Evolutionary conservation across 2,888 invertebrate species (phyloP), one percentile per base, ranked within the genome.

Genomic region (Drosophila paramelanica): DNA sequence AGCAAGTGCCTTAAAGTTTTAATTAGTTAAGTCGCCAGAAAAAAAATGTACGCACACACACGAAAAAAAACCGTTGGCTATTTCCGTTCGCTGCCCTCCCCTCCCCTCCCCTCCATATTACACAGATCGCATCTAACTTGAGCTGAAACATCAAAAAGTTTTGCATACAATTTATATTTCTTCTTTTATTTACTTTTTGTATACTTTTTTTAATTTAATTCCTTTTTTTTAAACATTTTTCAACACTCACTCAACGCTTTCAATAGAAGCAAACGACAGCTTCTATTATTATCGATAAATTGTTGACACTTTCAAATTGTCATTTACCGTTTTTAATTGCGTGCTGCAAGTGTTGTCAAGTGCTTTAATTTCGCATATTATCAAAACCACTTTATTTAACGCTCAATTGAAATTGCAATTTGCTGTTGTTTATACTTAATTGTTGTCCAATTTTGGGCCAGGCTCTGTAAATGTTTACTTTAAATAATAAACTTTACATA

Each of bases 1-100:
- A 53, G 20, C 49, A 67, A 76, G 47, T 79, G 73, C 83, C 73
- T 51, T 60, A 78, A 81, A 87, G 69, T 81, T 87, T 70, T 81
- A 87, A 81, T 81, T 87, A 84, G 72, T 78, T 77, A 60, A 47
- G 41, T 43, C 33, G 33, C 17, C 17, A 11, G 10, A 36, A 42
- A 41, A 5, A 41, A 25, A 42, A 27, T 38, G 14, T 14, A 47
- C 38, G 23, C 20, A n/a, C n/a, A 50, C 36, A 50, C 14, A 46
- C 17, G 33, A 13, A 33, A 10, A 31, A 25, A 11, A 4, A 17
- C 11, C 11, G 17, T 27, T 17, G 17, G 11, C 52, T 41, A 11
- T 11, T 46, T 23, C 17, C 8, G 17, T 17, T 17, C 23, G 13
- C 43, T 31, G 31, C 10, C 31, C 23, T 3, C 20, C 20, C 20